Evolutionary conservation across 2,113 vertebrate species (phyloP), one percentile per base, ranked within the genome.

Genomic region (Tragelaphus scriptus): DNA sequence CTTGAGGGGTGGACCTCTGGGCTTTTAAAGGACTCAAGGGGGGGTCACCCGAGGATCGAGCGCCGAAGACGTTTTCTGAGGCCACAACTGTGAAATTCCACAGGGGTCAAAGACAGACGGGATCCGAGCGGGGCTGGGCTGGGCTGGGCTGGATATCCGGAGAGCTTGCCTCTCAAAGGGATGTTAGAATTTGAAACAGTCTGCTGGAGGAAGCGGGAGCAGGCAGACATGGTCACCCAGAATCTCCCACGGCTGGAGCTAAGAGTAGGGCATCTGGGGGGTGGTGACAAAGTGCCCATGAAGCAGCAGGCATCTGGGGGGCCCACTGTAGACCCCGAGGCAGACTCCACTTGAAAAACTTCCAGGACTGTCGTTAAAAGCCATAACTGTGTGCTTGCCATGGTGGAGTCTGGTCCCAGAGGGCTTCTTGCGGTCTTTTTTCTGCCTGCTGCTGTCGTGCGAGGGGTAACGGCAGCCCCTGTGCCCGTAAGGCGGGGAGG

Each of bases 401-500:
- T 55, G 49, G 90, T 92, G 90, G 95, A 47, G 8, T 96, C 84
- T 55, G 61, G 5, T 49, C 47, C 44, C 6, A 23, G 55, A 94
- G 51, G 71, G 5, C 23, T 58, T 77, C 56, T 71, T 56, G n/a
- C 63, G 61, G 85, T 68, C 80, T 49, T 40, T 94, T 44, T 51
- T 36, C 25, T 49, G 75, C 10, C 2, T 3, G n/a, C 95, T 55
- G 30, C 0, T 23, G 40, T 90, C 95, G 3, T 25, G 28, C 81
- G 55, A 94, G 94, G 98, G 68, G 65, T 36, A 28, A 91, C 47
- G 13, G 81, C 97, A 94, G 88, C 96, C 89, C 25, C 5, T 47
- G 56, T 89, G 92, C 95, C 94, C 49, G 85, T 94, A 95, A 94
- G 96, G 75, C 95, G 58, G 98, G 97, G 94, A 97, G 95, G 90